phyloP scores from a whole-genome alignment of 2,113 vertebrate genomes.

The Dolichotis patagonum region DNA sequence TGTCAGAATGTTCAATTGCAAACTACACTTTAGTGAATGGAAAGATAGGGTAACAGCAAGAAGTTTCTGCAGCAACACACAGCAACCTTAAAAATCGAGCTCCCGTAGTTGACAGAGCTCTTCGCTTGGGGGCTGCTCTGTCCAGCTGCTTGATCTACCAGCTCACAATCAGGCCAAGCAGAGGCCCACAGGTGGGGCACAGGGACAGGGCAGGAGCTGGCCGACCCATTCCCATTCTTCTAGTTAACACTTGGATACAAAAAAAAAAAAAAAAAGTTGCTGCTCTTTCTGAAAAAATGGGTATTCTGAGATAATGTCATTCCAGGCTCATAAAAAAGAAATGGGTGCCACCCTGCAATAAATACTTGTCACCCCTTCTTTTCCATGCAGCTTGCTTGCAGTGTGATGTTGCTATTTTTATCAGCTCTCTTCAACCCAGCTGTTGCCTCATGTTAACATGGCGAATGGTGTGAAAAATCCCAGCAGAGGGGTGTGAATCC shows the following conservation, averaged over 20 bases:
- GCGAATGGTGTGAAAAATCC: constrained; percentile 86
- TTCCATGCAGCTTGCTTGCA: constrained; percentile 78
- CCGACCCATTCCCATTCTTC: not conserved
- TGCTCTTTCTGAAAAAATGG: constrained; percentile 70
- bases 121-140: constrained; percentile 48
- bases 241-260: constrained; percentile 53
- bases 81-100: constrained; percentile 80
- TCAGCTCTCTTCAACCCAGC: constrained; percentile 84
- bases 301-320: constrained; percentile 73
- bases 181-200: not conserved
- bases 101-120: constrained; percentile 64
- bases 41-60: constrained; percentile 85
- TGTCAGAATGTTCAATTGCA: constrained; percentile 86
- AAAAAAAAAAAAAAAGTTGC: constrained; percentile 54
- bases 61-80: constrained; percentile 79
- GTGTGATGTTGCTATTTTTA: constrained; percentile 86
- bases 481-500: constrained; percentile 83
- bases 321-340: constrained; percentile 75
- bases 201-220: not conserved
- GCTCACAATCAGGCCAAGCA: not conserved
- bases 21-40: constrained; percentile 86
- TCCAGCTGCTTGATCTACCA: not conserved
- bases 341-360: constrained; percentile 77
- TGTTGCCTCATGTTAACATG: constrained; percentile 87
- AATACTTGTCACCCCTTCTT: constrained; percentile 77